Conservation (phyloP, 2,113 vertebrate species). For the Donacobius atricapilla region DNA sequence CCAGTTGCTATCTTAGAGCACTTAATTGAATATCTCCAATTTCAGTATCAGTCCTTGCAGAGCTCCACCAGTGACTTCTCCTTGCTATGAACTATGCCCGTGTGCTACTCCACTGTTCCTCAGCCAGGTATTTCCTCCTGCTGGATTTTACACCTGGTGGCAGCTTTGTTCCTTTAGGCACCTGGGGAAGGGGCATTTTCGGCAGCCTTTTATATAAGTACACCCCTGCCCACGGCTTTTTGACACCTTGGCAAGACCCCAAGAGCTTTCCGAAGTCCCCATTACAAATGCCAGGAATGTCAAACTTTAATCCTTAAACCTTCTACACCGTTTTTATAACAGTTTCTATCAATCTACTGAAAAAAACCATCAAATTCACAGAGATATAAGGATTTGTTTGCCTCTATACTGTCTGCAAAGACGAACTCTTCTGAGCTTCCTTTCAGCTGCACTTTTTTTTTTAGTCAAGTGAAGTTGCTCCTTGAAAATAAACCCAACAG, state of each 20-base stretch:
- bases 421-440: not conserved
- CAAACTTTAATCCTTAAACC: not conserved
- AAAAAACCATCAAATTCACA: not conserved
- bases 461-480: not conserved
- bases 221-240: not conserved
- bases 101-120: not conserved
- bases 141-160: not conserved
- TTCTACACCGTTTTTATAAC: not conserved
- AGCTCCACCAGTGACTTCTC: not conserved
- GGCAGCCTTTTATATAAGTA: not conserved
- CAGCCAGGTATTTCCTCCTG: not conserved
- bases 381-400: not conserved
- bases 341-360: not conserved
- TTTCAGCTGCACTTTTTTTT: not conserved
- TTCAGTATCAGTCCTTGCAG: not conserved
- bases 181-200: not conserved
- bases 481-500: not conserved
- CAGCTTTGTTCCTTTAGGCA: not conserved
- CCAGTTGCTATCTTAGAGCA: not conserved
- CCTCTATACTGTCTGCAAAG: not conserved
- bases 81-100: not conserved
- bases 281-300: not conserved
- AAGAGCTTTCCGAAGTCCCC: not conserved
- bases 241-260: not conserved
- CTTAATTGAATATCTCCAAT: not conserved